Conservation (phyloP, 2,888 invertebrate species). For the Lamellibrachia columna region DNA sequence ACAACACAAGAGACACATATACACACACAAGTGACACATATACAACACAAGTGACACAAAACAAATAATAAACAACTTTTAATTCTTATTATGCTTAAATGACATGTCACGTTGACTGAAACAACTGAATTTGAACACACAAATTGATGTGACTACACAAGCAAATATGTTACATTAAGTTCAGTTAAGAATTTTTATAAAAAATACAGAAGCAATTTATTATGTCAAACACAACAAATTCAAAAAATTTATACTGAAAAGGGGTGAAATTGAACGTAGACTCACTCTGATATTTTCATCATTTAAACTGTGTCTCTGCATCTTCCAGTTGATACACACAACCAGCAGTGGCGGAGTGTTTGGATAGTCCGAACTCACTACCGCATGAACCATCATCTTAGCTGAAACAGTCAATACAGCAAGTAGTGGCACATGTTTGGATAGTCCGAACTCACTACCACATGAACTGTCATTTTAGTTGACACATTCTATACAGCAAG, state of each 20-base stretch:
- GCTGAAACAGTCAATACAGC: slow-evolving; percentile 67
- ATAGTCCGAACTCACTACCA: not conserved
- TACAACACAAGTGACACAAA: not conserved
- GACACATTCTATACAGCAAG: too few relatives aligned
- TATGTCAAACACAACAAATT: not conserved
- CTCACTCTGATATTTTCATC: slow-evolving; percentile 77
- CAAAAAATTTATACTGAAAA: not conserved
- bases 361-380: slow-evolving; percentile 86
- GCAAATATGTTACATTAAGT: not conserved
- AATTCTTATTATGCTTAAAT: not conserved
- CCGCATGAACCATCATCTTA: slow-evolving; percentile 80
- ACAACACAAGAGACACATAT: too few relatives aligned
- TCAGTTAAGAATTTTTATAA: not conserved
- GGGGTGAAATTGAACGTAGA: not conserved
- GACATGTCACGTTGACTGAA: not conserved
- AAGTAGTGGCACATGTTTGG: not conserved
- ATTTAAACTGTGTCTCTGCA: slow-evolving; percentile 73
- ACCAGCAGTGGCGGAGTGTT: slow-evolving; percentile 80
- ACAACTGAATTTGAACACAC: not conserved
- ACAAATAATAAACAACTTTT: not conserved
- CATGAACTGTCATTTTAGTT: not conserved
- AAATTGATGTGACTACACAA: not conserved
- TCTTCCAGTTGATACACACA: slow-evolving; percentile 78
- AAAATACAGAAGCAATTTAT: not conserved
- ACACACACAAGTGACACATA: too few relatives aligned